Evolutionary conservation across 2,888 invertebrate genomes (phyloP), one percentile per base, ranked within the genome.

Genomic region (Leucania comma): DNA sequence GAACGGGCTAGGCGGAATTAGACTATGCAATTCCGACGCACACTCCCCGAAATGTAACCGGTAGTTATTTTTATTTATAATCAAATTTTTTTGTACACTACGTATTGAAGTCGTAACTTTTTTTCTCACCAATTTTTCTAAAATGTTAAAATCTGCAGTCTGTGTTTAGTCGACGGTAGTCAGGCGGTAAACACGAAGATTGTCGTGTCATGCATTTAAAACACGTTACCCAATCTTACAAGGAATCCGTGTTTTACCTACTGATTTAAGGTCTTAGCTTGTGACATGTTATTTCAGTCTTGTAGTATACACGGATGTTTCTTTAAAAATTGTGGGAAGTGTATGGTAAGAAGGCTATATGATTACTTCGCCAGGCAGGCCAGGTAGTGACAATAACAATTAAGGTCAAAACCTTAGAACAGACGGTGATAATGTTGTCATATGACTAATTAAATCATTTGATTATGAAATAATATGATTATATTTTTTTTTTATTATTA

Each of bases 181-280:
- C 51, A 72, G 70, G 75, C 84, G 70, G 72, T 72, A 64, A 81
- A 71, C 80, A 83, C 70, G 54, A 75, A 69, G 64, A 51, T 63
- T 38, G 63, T 71, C 87, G 86, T 87, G 86, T 74, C 67, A 48
- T 64, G 86, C 82, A 82, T 87, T 77, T 83, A 74, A 88, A 83
- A 67, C 69, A 74, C 73, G 66, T 89, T 87, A 81, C 86, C 76
- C 80, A 87, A 89, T 87, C 77, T 78, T 76, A 69, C 75, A 73
- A 80, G 73, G 58, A 74, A 74, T 66, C 51, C 74, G 67, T 71
- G 64, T 57, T 63, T 65, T 64, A 72, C 69, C 38, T 78, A 75
- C 72, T 74, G 56, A 83, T 76, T 51, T 70, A 26, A 69, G 46
- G 38, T 67, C 35, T 61, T n/a, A 24, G 53, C 20, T 61, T 51